Base-by-base conservation (phyloP, 2,888 invertebrate genomes). In the Athripsodes cinereus region DNA sequence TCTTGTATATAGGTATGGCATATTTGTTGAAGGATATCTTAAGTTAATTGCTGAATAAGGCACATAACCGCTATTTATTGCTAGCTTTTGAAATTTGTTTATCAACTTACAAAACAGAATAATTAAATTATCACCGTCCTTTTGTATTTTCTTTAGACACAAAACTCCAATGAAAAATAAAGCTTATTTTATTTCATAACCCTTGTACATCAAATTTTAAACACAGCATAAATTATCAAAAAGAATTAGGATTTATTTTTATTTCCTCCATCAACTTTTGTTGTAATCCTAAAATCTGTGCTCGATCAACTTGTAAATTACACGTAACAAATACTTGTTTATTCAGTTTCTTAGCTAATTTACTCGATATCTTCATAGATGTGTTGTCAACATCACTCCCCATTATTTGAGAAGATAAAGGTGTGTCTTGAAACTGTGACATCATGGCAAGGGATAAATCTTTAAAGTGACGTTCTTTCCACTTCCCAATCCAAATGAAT, bases 241-340 rank as follows among this genome's bases (percentile, higher is more conserved):
- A 73, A 57, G 65, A 66, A 34, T 72, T 69, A 11, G 74, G 72
- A 65, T 68, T 63, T 13, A 66, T 64, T 52, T 70, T 70, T 21
- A 79, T 73, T 69, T 78, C 75, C 62, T 74, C 70, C 58, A 68
- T 66, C 11, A 79, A 62, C 57, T 70, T 66, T 64, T 74, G 71
- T 65, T 77, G 76, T 35, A 79, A 61, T 31, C 3, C 13, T 16
- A 40, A 40, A 2, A 40, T 13, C 13, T 40, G 40, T 8, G 40
- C 68, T 61, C 67, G 68, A 66, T 74, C 72, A 5, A 69, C 65
- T 26, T 69, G 67, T 5, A 78, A 55, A 66, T 80, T 80, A 62
- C 72, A 75, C 67, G 79, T 80, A n/a, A 80, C 66, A 66, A 70
- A 79, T 11, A 79, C 72, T 52, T 71, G 72, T 65, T 77, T 79